Evolutionary conservation across 1,140 invertebrate genomes (phyloP).

Genomic region (Sitophilus oryzae): DNA sequence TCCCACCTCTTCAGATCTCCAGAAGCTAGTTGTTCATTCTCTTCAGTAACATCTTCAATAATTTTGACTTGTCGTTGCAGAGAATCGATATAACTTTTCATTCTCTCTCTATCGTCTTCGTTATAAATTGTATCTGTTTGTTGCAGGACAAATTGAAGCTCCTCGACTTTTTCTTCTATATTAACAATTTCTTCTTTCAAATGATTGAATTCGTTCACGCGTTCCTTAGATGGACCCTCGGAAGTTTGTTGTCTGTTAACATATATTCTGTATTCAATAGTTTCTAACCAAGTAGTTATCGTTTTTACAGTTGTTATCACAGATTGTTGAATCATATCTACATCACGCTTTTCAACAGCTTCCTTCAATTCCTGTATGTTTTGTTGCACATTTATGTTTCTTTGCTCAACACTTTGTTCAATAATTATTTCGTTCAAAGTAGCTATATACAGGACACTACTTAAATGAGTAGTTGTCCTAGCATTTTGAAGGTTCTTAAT

Average conservation of each 20-base stretch:
- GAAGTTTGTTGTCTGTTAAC: slow-evolving; percentile 53
- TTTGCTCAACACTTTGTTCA: slow-evolving; percentile 51
- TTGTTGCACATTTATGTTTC: slow-evolving; percentile 49
- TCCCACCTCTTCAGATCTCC: slow-evolving; percentile 62
- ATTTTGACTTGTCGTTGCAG: slow-evolving; percentile 52
- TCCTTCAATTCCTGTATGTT: slow-evolving; percentile 56
- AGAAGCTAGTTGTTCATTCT: slow-evolving; percentile 54
- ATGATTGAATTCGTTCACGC: slow-evolving; percentile 43
- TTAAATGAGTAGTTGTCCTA: slow-evolving; percentile 47
- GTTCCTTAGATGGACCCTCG: slow-evolving; percentile 49
- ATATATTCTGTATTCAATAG: slow-evolving; percentile 73
- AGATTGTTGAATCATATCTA: slow-evolving; percentile 57
- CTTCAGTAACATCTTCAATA: slow-evolving; percentile 55
- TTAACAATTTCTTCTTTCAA: slow-evolving; percentile 51
- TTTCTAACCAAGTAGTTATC: slow-evolving; percentile 74
- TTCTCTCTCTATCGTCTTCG: slow-evolving; percentile 45
- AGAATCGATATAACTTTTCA: slow-evolving; percentile 47
- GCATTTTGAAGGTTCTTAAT: slow-evolving; percentile 51
- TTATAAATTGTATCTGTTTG: slow-evolving; percentile 49
- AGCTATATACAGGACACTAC: slow-evolving; percentile 55
- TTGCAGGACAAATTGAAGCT: slow-evolving; percentile 45
- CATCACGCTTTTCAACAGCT: slow-evolving; percentile 59
- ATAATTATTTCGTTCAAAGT: slow-evolving; percentile 51
- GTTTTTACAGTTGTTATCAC: slow-evolving; percentile 70
- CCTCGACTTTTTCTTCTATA: slow-evolving; percentile 46